Evolutionary conservation across 2,888 invertebrate genomes (phyloP).

Genomic region (Eulithis prunata): DNA sequence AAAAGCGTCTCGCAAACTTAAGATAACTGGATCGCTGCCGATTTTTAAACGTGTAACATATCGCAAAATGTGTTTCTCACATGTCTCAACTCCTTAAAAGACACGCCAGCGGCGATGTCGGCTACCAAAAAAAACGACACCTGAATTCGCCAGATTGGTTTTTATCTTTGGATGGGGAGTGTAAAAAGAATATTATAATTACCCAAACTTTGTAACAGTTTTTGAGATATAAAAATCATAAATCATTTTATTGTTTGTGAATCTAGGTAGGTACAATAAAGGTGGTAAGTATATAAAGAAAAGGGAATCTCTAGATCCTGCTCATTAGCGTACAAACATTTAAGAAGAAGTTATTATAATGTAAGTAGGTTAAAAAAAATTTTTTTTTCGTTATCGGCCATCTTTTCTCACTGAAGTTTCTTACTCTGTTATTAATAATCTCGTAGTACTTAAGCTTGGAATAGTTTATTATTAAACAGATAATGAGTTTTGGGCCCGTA

Average conservation of each 20-base stretch:
- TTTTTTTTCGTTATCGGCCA: background rate
- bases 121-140: slow-evolving; percentile 58
- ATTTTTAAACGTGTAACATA: slow-evolving; percentile 57
- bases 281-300: no score
- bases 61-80: slow-evolving; percentile 58
- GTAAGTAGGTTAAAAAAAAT: no score
- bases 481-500: no score
- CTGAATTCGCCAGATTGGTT: slow-evolving; percentile 56
- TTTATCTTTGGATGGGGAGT: slow-evolving; percentile 55
- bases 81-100: slow-evolving; percentile 49
- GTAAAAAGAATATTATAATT: slow-evolving; percentile 16
- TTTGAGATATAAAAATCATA: background rate
- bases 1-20: slow-evolving; percentile 34
- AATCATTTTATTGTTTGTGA: no score
- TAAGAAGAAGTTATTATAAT: no score
- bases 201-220: slow-evolving; percentile 12
- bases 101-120: slow-evolving; percentile 33
- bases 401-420: no score
- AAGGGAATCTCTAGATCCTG: no score
- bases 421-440: no score
- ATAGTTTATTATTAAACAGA: no score
- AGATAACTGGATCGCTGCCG: slow-evolving; percentile 55
- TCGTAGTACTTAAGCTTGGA: no score
- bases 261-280: no score
- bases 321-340: no score